Evolutionary conservation across 2,888 invertebrate species (phyloP).

Genomic region (Monopis laevigella): DNA sequence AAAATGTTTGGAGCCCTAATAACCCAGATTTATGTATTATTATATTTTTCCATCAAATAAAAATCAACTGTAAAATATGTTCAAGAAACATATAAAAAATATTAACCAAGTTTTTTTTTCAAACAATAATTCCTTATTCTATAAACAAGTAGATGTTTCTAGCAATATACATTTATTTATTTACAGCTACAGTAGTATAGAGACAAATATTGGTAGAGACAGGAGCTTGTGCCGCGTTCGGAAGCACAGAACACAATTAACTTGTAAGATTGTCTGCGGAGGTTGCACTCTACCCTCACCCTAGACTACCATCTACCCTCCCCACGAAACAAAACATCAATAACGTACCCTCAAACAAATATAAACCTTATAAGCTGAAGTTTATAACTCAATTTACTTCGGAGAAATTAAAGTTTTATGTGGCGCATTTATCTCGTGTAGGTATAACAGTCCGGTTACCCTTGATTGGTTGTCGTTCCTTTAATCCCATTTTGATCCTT

Average conservation of each 20-base stretch:
- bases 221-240: slow-evolving; percentile 31
- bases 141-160: too few relatives aligned
- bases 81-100: too few relatives aligned
- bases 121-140: too few relatives aligned
- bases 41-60: too few relatives aligned
- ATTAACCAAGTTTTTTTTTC: too few relatives aligned
- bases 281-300: slow-evolving; percentile 41
- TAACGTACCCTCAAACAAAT: slow-evolving; percentile 39
- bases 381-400: slow-evolving; percentile 27
- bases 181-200: too few relatives aligned
- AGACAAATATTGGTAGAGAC: slow-evolving; percentile 8
- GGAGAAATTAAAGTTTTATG: slow-evolving; percentile 49
- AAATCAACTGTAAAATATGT: too few relatives aligned
- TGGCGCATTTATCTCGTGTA: slow-evolving; percentile 65
- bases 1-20: too few relatives aligned
- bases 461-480: slow-evolving; percentile 77
- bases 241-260: slow-evolving; percentile 66
- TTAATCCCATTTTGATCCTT: slow-evolving; percentile 77
- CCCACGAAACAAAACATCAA: slow-evolving; percentile 67
- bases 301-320: slow-evolving; percentile 49
- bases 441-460: slow-evolving; percentile 69
- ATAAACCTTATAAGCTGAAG: slow-evolving; percentile 24
- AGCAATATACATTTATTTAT: too few relatives aligned
- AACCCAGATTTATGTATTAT: too few relatives aligned
- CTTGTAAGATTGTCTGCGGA: slow-evolving; percentile 68